Base-by-base conservation (phyloP, 1,140 invertebrate genomes). In the Lutraria rhynchaena region DNA sequence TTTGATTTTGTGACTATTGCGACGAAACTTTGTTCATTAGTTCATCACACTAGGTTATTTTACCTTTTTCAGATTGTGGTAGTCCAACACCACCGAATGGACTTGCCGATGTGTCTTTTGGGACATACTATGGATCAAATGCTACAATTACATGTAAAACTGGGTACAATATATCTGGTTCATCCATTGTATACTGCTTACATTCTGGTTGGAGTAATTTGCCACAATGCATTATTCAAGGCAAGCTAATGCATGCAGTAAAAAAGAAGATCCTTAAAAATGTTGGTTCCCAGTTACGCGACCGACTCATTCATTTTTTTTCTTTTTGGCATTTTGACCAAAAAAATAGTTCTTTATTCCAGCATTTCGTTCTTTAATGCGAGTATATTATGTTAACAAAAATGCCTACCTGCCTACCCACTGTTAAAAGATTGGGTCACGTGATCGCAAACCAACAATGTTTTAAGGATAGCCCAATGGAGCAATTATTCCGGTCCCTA, bases 1-100 rank as follows among this genome's bases (percentile, higher is more conserved):
- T n/a, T n/a, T n/a, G n/a, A n/a, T n/a, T n/a, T n/a, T n/a, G n/a
- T n/a, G n/a, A n/a, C n/a, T n/a, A n/a, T n/a, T n/a, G n/a, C n/a
- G n/a, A n/a, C n/a, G n/a, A n/a, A n/a, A n/a, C n/a, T n/a, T n/a
- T n/a, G n/a, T n/a, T n/a, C n/a, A n/a, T n/a, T n/a, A n/a, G n/a
- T n/a, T n/a, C n/a, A n/a, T n/a, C n/a, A n/a, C n/a, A n/a, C n/a
- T n/a, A n/a, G n/a, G n/a, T n/a, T n/a, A n/a, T n/a, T n/a, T n/a
- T n/a, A n/a, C n/a, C n/a, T n/a, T n/a, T n/a, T n/a, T 15, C 33
- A 76, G 58, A 76, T 49, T 76, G 73, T 63, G 58, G 73, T 31
- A 51, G 63, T 37, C 73, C 73, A 13, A 46, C 73, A n/a, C 73
- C 73, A 49, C 17, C 58, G 37, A 46, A 46, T 27, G 73, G 73